Evolutionary conservation across 2,113 vertebrate genomes (phyloP), one percentile per base, ranked within the genome.

Genomic region (Corydoras sp.): DNA sequence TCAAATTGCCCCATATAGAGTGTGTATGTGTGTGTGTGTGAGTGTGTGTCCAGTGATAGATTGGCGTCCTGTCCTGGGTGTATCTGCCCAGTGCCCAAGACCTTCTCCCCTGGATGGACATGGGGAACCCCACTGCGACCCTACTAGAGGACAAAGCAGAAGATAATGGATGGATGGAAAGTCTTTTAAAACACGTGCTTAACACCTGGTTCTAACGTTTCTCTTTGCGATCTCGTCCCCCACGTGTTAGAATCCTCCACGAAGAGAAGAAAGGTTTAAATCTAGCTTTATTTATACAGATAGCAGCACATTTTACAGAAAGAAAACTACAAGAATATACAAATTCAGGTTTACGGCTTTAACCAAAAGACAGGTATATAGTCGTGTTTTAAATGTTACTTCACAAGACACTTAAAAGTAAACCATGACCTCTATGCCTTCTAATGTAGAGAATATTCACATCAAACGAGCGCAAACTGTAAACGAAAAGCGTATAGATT

Each of bases 281-380:
- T 80, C 75, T 80, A 80, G 69, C 53, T 80, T 80, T 80, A 80
- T 80, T 77, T 64, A 62, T 77, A 72, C 64, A 68, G 75, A 76
- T 80, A 80, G 75, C 79, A 80, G 79, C 79, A 80, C 76, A 71
- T 74, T 68, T 94, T 96, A 98, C 95, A 97, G 94, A 95, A 94
- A 93, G 95, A 97, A 92, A 97, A 92, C 93, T 93, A 93, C 92
- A 88, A 87, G 90, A 94, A 91, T 96, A 97, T 96, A 97, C 94
- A 97, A 97, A 98, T 69, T 69, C 31, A 69, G n/a, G 43, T 94
- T 92, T 93, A 89, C 92, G 91, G 92, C 95, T 91, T 74, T 92
- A 95, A 97, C 95, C 93, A 97, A 97, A 96, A 92, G 93, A 98
- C 93, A 92, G 87, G 35, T 43, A 80, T 73, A 87, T 86, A 85